Evolutionary conservation across 2,888 invertebrate species (phyloP).

Genomic region (Stenurella melanura): DNA sequence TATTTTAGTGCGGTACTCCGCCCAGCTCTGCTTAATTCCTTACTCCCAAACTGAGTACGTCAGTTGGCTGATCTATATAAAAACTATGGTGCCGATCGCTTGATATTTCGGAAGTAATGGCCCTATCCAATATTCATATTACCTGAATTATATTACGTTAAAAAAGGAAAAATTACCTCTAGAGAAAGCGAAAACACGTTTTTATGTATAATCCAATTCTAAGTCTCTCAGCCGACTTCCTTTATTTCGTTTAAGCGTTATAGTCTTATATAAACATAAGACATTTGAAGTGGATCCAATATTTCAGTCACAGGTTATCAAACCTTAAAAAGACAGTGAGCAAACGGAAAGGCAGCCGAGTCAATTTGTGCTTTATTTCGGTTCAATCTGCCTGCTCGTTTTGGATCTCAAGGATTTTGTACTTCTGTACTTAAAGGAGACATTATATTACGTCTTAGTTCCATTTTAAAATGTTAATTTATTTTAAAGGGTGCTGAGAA

Average conservation of each 20-base stretch:
- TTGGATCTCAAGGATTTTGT: background rate
- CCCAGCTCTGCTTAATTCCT: background rate
- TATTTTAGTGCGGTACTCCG: background rate
- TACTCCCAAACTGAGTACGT: background rate
- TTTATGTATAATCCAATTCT: background rate
- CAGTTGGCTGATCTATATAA: background rate
- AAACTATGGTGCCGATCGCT: background rate
- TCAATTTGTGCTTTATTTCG: background rate
- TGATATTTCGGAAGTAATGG: background rate
- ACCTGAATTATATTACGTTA: background rate
- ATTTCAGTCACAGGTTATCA: slow-evolving; percentile 1
- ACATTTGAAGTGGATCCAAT: background rate
- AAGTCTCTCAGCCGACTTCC: background rate
- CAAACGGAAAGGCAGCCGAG: background rate
- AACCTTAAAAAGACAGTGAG: background rate
- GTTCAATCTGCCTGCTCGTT: background rate
- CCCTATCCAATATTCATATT: background rate
- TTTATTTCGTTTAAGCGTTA: slow-evolving; percentile 1
- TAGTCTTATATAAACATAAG: background rate
- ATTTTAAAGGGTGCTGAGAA: background rate
- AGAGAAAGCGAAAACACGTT: background rate
- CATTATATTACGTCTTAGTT: background rate
- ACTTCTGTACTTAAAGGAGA: background rate
- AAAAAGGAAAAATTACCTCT: background rate
- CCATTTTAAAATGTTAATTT: background rate